A percentile compares a stretch with the other conserved stretches of the same genome.
These are phyloP conservation scores for Sebastes cheni DNA, from an alignment of 2,797 vertebrate genomes.

Conservation along the genomic window DNA sequence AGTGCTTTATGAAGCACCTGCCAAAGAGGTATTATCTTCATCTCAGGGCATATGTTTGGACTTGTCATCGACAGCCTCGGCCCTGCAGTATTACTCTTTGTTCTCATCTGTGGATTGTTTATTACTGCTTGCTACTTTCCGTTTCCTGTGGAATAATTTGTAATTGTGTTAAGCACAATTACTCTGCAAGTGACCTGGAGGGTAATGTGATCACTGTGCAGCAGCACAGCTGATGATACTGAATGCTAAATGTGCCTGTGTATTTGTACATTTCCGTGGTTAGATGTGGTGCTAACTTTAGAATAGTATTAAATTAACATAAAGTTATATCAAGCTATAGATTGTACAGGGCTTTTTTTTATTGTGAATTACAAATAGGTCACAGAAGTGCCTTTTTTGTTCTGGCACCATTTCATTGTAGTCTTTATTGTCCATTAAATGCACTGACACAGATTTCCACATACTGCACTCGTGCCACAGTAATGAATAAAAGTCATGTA, in stretches of 20 bases:
- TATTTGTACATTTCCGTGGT: slow-evolving; percentile 61
- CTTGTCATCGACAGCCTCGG: slow-evolving; percentile 7
- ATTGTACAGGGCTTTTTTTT: slow-evolving; percentile 37
- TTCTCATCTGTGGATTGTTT: slow-evolving; percentile 47
- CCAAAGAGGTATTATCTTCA: slow-evolving; percentile 44
- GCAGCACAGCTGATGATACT: slow-evolving; percentile 33
- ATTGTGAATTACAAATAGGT: slow-evolving; percentile 38
- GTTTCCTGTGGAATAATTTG: slow-evolving; percentile 56
- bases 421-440: slow-evolving; percentile 54
- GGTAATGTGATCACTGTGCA: slow-evolving; percentile 55
- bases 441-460: slow-evolving; percentile 68
- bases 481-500: slow-evolving; percentile 72
- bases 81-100: slow-evolving; percentile 41
- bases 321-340: slow-evolving; percentile 43
- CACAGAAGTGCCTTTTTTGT: slow-evolving; percentile 36
- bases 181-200: slow-evolving; percentile 50
- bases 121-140: slow-evolving; percentile 44
- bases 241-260: slow-evolving; percentile 41
- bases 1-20: slow-evolving; percentile 27
- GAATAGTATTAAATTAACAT: slow-evolving; percentile 66
- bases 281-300: slow-evolving; percentile 61
- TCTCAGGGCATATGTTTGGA: slow-evolving; percentile 63
- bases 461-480: slow-evolving; percentile 62
- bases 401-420: slow-evolving; percentile 44
- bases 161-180: slow-evolving; percentile 61